Base-by-base conservation (phyloP, 2,888 invertebrate genomes). In the Dolomedes plantarius region DNA sequence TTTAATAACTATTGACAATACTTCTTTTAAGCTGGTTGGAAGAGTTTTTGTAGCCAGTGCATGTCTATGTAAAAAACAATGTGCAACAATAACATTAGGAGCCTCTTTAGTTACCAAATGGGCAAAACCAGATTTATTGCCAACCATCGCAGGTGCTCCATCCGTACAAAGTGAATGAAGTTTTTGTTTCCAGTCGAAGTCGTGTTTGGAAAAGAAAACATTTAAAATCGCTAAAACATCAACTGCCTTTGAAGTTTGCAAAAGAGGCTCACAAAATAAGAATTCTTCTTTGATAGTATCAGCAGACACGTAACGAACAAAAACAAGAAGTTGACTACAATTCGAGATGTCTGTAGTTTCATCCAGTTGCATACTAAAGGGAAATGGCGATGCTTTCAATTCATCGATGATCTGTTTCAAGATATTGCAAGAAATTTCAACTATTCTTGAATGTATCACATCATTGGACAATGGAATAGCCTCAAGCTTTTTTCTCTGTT, bases 321-420 rank as follows among this genome's bases (percentile, higher is more conserved):
- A 83, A 76, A 71, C 69, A 71, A 72, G 71, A 71, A 82, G 74
- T 64, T 81, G 73, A 68, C 71, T 67, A 81, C 50, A 71, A 74
- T 81, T 74, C 68, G 41, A 76, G 50, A 76, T 76, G 41, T 76
- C 72, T 93, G 93, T 89, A 92, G 93, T 41, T 92, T 93, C 78
- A 91, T 91, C 71, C 50, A 74, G 64, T 78, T 74, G 68, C 81
- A 81, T 75, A 81, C 74, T 81, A 69, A 79, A 87, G 73, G 71
- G 82, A 41, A 77, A 87, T 76, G 79, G 72, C 79, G 46, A 79
- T 71, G 64, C 79, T 79, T 71, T 72, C 79, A 79, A 74, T 78
- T 76, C 76, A 36, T 87, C 19, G 64, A 73, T 72, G 85, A 67
- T 46, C 67, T 83, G 68, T 28, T 82, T 72, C 82, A 75, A 82